Base-by-base conservation (phyloP, 1,140 invertebrate species). In the Sitodiplosis mosellana region DNA sequence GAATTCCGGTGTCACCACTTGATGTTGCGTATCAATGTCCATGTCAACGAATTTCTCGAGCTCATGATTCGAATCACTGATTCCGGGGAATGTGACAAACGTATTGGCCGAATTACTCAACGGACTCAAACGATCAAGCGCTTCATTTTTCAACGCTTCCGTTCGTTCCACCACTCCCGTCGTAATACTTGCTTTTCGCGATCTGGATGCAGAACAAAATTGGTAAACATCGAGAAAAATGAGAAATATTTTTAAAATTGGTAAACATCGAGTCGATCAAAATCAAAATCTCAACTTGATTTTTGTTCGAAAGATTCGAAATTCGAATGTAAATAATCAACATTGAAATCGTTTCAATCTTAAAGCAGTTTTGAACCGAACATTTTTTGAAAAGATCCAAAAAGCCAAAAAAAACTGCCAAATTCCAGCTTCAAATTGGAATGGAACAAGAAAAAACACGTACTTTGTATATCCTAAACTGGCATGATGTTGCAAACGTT, bases 111-210 rank as follows among this genome's bases (percentile, higher is more conserved):
- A 56, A 53, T 54, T 62, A 44, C 52, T 63, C 8, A 65, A 49
- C 36, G 61, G 61, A 51, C 61, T 65, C 1, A 65, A 50, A 0
- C 62, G 58, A 51, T 63, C 60, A 45, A 60, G 47, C 18, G 60
- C 56, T 49, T 65, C 62, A 52, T 62, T 60, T 46, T 64, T 63
- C 2, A 64, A 48, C 20, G 56, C 56, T 52, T 64, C 62, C 11
- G 43, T 18, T 48, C 67, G 65, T 49, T 72, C 70, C 33, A 72
- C 70, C 48, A 69, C 54, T 50, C 77, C 78, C 36, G 78, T 80
- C 2, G 78, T 80, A 45, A 80, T 80, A 58, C 75, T 78, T 7
- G 78, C 75, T 56, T 69, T 69, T 47, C 71, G 58, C 36, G 59
- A 61, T 50, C 62, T 56, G 33, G 18, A 52, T 50, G 19, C 21